Base-by-base conservation (phyloP, 1,140 invertebrate species). In the Drosophila varians region DNA sequence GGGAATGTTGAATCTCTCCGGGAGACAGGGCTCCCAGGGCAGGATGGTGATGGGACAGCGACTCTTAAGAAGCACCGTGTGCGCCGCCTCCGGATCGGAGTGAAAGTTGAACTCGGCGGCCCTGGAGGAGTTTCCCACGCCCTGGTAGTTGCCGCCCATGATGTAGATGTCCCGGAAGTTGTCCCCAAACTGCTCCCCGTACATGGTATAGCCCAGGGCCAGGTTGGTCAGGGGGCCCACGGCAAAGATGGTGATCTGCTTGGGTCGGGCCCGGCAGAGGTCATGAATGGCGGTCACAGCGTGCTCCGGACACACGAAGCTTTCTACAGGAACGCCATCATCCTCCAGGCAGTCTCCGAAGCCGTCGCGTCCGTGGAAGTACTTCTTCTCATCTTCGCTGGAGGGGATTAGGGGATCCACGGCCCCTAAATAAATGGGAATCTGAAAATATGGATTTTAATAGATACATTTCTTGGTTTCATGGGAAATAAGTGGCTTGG, bases 81-180 rank as follows among this genome's bases (percentile, higher is more conserved):
- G 92, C 0, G 95, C 96, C 21, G 96, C 95, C 92, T 97, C 96
- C 0, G 96, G 95, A 91, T 97, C 96, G 14, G 90, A 89, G 51
- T 93, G 93, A 82, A 97, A 97, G 91, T 97, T 97, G 78, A 96
- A 96, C 91, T 97, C 96, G 6, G 95, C 95, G 40, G 93, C 92
- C 0, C 93, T 76, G 16, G 93, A 93, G n/a, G 93, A 91, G 86
- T 95, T 95, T 8, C 96, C 96, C 57, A 93, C 92, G 16, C 94
- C 95, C 58, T 92, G 92, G 65, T 92, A 92, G 91, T 96, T 96
- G 68, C 96, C 96, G 34, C 96, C 96, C 95, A 97, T 96, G 1
- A 96, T 93, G 58, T 93, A 94, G 45, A 96, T 89, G 43, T 94
- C 93, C 72, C 94, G 94, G 0, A 96, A 90, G 38, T 93, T 92